These are phyloP conservation scores for Anguilla japonica DNA, from an alignment of 2,113 vertebrate species.

Conservation along the genomic window DNA sequence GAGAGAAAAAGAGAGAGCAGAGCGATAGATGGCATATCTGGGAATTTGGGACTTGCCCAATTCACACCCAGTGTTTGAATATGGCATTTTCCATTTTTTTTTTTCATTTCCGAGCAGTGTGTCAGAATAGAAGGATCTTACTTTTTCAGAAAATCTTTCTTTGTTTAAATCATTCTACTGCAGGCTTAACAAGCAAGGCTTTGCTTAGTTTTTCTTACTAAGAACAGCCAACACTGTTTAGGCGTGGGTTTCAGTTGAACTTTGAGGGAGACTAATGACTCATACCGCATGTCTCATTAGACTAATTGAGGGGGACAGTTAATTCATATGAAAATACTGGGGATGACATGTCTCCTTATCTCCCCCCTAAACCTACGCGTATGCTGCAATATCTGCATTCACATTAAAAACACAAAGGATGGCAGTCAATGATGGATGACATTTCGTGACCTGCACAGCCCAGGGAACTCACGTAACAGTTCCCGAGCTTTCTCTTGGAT, in stretches of 20 bases:
- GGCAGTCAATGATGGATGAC: background rate
- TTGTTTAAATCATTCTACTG: background rate
- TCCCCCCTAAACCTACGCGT: no score
- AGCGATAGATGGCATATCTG: background rate
- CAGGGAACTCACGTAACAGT: background rate
- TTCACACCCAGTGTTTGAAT: slow-evolving; percentile 6
- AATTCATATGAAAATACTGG: no score
- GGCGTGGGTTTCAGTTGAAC: no score
- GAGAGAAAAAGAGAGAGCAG: background rate
- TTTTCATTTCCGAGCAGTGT: background rate
- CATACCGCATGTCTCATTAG: no score
- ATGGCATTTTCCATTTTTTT: background rate
- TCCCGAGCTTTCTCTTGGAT: background rate
- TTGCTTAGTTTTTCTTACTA: background rate
- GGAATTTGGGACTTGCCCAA: background rate
- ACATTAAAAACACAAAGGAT: background rate
- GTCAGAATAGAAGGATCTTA: background rate
- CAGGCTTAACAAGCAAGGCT: background rate
- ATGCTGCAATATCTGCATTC: no score
- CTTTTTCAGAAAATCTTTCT: background rate
- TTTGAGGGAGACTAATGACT: no score
- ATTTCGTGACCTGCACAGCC: background rate
- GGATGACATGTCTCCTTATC: no score
- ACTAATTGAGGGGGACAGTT: no score
- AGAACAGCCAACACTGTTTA: background rate